Conservation (phyloP, 2,113 vertebrate genomes). For the Plotosus lineatus region DNA sequence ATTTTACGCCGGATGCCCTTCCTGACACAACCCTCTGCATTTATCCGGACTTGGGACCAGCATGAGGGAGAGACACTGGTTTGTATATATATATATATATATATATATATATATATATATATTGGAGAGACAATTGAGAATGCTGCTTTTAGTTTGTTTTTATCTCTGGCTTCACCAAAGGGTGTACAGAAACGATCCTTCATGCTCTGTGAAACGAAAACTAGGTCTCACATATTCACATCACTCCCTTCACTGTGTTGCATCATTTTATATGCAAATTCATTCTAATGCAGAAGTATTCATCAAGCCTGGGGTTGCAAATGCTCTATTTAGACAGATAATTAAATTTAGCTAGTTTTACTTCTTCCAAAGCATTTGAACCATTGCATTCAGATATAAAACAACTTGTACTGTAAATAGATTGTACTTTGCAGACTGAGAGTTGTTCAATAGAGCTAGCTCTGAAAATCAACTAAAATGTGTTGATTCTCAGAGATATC, state of each 20-base stretch:
- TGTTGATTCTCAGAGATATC: neutral
- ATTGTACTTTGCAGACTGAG: neutral
- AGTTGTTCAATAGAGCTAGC: neutral
- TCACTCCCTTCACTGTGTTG: neutral
- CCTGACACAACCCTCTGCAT: too few relatives aligned
- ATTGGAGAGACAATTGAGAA: neutral
- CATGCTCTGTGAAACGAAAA: neutral
- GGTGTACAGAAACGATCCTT: neutral
- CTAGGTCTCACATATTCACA: neutral
- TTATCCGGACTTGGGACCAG: too few relatives aligned
- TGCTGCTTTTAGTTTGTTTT: neutral
- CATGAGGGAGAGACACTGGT: too few relatives aligned
- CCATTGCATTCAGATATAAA: neutral
- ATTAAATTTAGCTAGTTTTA: neutral
- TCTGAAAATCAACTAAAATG: neutral
- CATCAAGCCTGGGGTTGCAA: neutral
- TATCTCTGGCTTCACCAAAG: neutral
- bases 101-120: too few relatives aligned
- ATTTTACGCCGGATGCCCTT: too few relatives aligned
- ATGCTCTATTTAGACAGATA: neutral
- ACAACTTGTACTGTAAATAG: neutral
- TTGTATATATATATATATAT: too few relatives aligned
- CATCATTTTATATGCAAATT: neutral
- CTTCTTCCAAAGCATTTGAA: neutral
- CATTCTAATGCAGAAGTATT: neutral